Conservation (phyloP, 2,113 vertebrate species). For the Cyprinus carpio region DNA sequence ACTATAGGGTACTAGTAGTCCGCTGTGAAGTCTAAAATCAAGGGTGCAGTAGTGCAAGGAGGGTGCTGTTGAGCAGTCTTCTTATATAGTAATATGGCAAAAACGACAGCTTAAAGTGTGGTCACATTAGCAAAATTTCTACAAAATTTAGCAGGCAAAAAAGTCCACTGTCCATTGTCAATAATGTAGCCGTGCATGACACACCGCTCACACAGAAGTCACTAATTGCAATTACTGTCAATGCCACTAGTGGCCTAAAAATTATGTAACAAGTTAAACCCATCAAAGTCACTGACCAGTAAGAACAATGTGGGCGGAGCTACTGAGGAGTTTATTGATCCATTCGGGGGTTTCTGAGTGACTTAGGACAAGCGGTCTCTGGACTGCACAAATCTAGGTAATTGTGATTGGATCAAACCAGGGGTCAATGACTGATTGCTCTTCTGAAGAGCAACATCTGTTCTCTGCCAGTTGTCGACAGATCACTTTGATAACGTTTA, state of each 20-base stretch:
- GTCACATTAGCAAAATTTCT: too few relatives aligned
- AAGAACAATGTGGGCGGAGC: constrained; percentile 21
- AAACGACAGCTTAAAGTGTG: neutral
- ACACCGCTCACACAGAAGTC: too few relatives aligned
- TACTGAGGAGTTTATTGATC: constrained; percentile 46
- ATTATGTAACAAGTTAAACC: neutral
- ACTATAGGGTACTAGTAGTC: neutral
- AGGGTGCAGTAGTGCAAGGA: neutral
- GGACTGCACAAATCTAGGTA: constrained; percentile 54
- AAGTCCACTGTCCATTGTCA: too few relatives aligned
- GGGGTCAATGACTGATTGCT: constrained; percentile 60
- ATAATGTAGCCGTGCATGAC: too few relatives aligned
- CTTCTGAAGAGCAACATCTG: constrained; percentile 59
- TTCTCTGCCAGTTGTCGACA: constrained; percentile 48
- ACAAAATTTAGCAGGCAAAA: too few relatives aligned
- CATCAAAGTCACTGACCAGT: constrained; percentile 41
- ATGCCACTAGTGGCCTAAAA: neutral
- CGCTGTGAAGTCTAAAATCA: neutral
- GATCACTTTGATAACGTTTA: constrained; percentile 60
- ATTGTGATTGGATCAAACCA: constrained; percentile 58
- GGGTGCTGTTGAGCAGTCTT: neutral
- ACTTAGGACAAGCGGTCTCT: constrained; percentile 34
- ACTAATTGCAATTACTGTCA: neutral
- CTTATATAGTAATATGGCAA: neutral
- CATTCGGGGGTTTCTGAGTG: constrained; percentile 19